Evolutionary conservation across 2,113 vertebrate species (phyloP), one percentile per base, ranked within the genome.

Genomic region (Orientallactaga bullata): DNA sequence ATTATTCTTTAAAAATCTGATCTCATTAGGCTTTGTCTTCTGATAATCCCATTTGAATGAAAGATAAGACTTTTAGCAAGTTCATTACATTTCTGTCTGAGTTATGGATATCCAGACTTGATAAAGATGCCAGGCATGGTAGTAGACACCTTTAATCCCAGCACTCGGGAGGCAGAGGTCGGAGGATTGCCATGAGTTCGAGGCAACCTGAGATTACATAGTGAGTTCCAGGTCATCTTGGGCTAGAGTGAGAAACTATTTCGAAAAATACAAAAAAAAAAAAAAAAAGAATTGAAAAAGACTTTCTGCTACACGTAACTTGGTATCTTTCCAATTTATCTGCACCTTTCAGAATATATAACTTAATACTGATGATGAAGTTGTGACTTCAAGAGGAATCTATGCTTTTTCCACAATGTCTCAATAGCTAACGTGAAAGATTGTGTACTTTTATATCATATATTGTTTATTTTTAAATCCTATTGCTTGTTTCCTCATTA

Each of bases 311-410:
- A 32, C 10, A 88, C 20, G 21, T 73, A 37, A 13, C 47, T 55
- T 80, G 51, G 39, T 58, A 93, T 20, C 24, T 24, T 85, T 71
- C 39, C 30, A 68, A 26, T 58, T 39, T 80, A 78, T 26, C 55
- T n/a, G 11, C 39, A 79, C 35, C 20, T 68, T 90, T 88, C 24
- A 79, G 95, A 61, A 79, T 61, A 71, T 6, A 8, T 79, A 79
- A 76, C 84, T 91, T 79, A 88, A 69, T 39, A 88, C 11, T 92
- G 58, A 78, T 74, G 28, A 82, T 60, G 68, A 87, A 65, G 23
- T 80, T 79, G 30, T 32, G 76, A 92, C 24, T 68, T 92, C 23
- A 32, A 74, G 37, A 92, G 0, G 55, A 85, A 91, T 73, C 17
- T 35, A 3, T 28, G 4, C n/a, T 88, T 65, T 69, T 74, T 91